A percentile compares a stretch with the other conserved stretches of the same genome.
These are phyloP conservation scores for Palythoa grandis DNA, from an alignment of 92 coral and sea anemone genomes.

Conservation along the genomic window DNA sequence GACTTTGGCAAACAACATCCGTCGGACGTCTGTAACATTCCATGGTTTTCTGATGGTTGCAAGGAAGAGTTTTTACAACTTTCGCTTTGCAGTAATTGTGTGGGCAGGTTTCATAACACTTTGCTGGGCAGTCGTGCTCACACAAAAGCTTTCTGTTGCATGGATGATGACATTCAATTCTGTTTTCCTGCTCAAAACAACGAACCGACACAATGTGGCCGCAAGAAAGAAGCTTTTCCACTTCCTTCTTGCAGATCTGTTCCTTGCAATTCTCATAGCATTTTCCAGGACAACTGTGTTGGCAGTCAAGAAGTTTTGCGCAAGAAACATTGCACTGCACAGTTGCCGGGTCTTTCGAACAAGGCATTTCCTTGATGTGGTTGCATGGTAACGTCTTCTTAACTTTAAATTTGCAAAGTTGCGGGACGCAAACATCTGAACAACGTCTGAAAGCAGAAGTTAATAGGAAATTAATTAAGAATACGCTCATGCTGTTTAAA, in stretches of 20 bases:
- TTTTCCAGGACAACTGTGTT: constrained; percentile 49
- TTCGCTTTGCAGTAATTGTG: constrained; percentile 6
- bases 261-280: constrained; percentile 46
- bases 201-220: constrained; percentile 55
- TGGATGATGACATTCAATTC: constrained; percentile 24
- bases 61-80: constrained; percentile 62
- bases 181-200: constrained; percentile 43
- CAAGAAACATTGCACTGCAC: constrained; percentile 29
- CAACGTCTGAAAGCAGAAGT: constrained; percentile 7
- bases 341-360: constrained; percentile 35
- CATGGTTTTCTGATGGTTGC: constrained; percentile 65
- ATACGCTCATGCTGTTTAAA: too few species aligned
- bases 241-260: constrained; percentile 38
- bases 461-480: too few species aligned
- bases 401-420: background rate
- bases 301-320: constrained; percentile 54
- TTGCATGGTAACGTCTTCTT: constrained; percentile 5
- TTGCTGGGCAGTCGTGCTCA: constrained; percentile 60
- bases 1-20: constrained; percentile 42
- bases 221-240: constrained; percentile 42
- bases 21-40: constrained; percentile 46
- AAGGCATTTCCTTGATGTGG: constrained; percentile 21
- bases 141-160: constrained; percentile 47
- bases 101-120: constrained; percentile 47
- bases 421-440: constrained; percentile 25